These are phyloP conservation scores for Lagorchestes hirsutus DNA, from an alignment of 2,797 vertebrate genomes.

Conservation along the genomic window DNA sequence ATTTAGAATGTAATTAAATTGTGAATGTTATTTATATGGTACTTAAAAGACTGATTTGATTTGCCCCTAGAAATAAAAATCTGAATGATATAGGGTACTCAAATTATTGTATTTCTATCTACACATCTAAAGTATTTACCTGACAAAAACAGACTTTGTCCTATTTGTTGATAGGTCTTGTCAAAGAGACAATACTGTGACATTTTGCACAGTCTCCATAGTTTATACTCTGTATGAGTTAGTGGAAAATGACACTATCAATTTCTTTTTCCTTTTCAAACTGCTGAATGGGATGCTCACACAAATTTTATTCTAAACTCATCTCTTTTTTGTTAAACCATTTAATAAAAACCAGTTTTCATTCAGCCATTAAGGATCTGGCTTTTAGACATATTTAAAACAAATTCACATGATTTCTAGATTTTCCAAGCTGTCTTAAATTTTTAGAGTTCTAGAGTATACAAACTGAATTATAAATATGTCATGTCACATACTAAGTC, in stretches of 20 bases:
- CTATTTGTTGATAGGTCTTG: not conserved
- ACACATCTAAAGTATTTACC: not conserved
- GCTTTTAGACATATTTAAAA: too few species aligned
- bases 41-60: not conserved
- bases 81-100: not conserved
- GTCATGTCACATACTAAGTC: too few species aligned
- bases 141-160: too few species aligned
- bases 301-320: not conserved
- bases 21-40: not conserved
- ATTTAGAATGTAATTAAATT: too few species aligned
- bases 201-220: not conserved
- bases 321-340: too few species aligned
- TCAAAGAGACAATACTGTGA: not conserved
- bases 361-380: too few species aligned
- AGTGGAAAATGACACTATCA: not conserved
- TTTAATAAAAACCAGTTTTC: too few species aligned
- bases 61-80: not conserved
- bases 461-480: too few species aligned
- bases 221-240: not conserved
- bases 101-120: not conserved
- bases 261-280: not conserved
- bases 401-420: too few species aligned
- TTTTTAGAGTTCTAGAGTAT: too few species aligned
- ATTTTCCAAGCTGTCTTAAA: too few species aligned
- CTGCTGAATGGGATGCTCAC: not conserved